Base-by-base conservation (phyloP, 1,140 invertebrate species). In the Leptinotarsa texana region DNA sequence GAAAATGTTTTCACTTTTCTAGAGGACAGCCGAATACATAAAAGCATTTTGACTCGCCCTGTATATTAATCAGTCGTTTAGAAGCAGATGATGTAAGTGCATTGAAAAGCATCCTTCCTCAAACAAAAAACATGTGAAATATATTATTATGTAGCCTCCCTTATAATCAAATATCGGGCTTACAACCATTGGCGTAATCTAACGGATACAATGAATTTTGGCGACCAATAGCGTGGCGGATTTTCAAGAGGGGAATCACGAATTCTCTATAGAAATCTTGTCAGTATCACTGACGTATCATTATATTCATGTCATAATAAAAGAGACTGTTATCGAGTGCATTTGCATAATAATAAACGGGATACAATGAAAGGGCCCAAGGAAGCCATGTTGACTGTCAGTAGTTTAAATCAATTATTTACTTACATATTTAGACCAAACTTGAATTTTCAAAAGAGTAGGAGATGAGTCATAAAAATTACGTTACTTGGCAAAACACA, bases 241-340 rank as follows among this genome's bases (percentile, higher is more conserved):
- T 69, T 73, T 66, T 48, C 62, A 65, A 66, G 63, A 66, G 72
- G 72, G 72, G 72, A 65, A 73, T 63, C 17, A 74, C 47, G 62
- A 75, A 65, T 75, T 75, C 42, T 65, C 51, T 57, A 17, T 57
- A 57, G 15, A 57, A 57, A 17, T 57, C 51, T 57, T 57, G 51
- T 57, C 51, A 57, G 51, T 57, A 69, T 66, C 77, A 75, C 72
- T 78, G 72, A 67, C 67, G 42, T 27, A 51, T 75, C 18, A 68
- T 78, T 24, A 22, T 47, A 18, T 75, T 70, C 18, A 42, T 70
- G 63, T 66, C 63, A 66, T 24, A 66, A 66, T 33, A 66, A 33
- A 66, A 66, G 27, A 66, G 13, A 66, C 63, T 66, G 63, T 33
- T 66, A 66, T 15, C 63, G 22, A 24, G 21, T 15, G 15, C 15